Evolutionary conservation across 2,888 invertebrate genomes (phyloP).

Genomic region (Drosophila picticornis): DNA sequence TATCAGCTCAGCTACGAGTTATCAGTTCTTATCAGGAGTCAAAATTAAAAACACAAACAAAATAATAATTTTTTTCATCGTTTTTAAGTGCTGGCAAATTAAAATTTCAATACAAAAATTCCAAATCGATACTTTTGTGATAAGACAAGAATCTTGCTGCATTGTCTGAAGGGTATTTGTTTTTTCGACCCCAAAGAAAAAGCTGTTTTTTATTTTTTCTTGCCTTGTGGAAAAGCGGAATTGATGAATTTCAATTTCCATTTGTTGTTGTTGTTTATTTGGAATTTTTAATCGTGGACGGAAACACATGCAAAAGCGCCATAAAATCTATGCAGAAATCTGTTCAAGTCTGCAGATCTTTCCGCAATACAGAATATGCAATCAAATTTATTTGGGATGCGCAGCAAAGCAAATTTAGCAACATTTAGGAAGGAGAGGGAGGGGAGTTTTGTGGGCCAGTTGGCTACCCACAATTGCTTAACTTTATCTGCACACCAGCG

Average conservation of each 20-base stretch:
- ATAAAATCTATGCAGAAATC: slow-evolving; percentile 25
- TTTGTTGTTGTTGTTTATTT: slow-evolving; percentile 7
- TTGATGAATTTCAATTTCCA: slow-evolving; percentile 52
- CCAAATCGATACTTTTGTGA: not conserved
- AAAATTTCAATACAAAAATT: not conserved
- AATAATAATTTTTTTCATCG: not conserved
- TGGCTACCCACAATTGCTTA: slow-evolving; percentile 2
- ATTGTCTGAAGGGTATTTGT: not conserved
- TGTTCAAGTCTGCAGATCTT: slow-evolving; percentile 35
- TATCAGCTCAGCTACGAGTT: not conserved
- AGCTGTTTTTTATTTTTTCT: not conserved
- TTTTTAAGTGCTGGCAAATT: not conserved
- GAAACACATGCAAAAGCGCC: slow-evolving; percentile 19
- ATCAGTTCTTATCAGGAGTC: not conserved
- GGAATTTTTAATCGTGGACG: slow-evolving; percentile 7
- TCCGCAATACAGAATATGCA: slow-evolving; percentile 54
- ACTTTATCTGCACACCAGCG: slow-evolving; percentile 7
- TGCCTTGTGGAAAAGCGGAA: slow-evolving; percentile 19
- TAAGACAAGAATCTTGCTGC: not conserved
- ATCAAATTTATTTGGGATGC: slow-evolving; percentile 52
- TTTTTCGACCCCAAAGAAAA: not conserved
- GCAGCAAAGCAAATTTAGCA: slow-evolving; percentile 32
- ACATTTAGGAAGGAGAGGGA: slow-evolving; percentile 27
- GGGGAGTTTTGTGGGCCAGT: not conserved
- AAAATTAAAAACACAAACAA: not conserved